These are phyloP conservation scores for Cisticola juncidis DNA, from an alignment of 2,113 vertebrate species.

Conservation along the genomic window DNA sequence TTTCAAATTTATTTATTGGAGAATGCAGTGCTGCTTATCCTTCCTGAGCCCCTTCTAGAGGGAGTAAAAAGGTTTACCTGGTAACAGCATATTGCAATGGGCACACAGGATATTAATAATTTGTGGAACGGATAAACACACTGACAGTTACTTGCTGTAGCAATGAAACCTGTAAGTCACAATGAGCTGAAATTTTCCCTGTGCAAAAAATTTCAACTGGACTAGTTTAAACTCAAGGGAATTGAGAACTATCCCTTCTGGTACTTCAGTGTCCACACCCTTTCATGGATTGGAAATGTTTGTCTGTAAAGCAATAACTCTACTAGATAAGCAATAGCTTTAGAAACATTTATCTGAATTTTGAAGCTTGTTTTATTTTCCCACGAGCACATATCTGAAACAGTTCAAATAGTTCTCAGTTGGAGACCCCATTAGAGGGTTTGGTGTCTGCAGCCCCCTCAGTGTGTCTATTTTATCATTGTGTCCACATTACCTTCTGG, in stretches of 20 bases:
- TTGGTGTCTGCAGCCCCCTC: not conserved
- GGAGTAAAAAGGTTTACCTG: conserved; percentile 20
- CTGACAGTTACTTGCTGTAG: not conserved
- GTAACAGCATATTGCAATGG: not conserved
- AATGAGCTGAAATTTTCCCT: conserved; percentile 6
- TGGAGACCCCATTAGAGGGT: not conserved
- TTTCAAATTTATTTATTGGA: not conserved
- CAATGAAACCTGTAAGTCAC: not conserved
- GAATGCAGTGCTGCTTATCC: not conserved
- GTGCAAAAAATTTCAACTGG: not conserved
- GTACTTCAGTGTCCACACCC: not conserved
- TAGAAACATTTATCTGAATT: conserved; percentile 1
- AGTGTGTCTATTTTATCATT: not conserved
- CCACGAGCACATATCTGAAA: not conserved
- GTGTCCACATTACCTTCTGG: not conserved
- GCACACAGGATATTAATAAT: conserved; percentile 18
- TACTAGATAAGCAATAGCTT: not conserved
- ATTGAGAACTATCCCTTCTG: not conserved
- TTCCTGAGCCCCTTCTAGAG: not conserved
- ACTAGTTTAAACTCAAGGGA: not conserved
- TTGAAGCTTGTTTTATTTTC: not conserved
- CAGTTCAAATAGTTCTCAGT: not conserved
- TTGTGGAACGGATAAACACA: not conserved
- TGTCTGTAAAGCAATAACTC: not conserved
- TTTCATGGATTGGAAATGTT: not conserved